These are phyloP conservation scores for Pseudopleuronectes americanus DNA, from an alignment of 2,797 vertebrate genomes.

Conservation along the genomic window DNA sequence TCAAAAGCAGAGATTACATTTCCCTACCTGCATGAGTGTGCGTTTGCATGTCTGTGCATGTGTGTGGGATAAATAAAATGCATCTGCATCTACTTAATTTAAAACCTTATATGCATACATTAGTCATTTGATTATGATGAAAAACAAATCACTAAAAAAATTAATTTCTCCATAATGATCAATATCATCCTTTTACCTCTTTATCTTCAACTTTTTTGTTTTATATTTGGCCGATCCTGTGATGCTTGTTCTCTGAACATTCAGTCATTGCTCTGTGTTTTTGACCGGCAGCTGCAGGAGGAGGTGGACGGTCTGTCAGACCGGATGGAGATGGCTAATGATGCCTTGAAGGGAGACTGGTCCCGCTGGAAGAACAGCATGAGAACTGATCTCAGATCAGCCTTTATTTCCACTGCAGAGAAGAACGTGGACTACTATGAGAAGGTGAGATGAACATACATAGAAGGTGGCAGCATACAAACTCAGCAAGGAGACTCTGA, in stretches of 20 bases:
- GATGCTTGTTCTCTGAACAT: not conserved
- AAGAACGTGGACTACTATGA: constrained; percentile 91
- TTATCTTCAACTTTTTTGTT: not conserved
- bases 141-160: too few species aligned
- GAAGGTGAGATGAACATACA: constrained; percentile 88
- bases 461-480: too few species aligned
- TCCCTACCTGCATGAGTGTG: too few species aligned
- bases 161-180: too few species aligned
- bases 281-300: constrained; percentile 84
- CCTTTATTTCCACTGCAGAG: constrained; percentile 87
- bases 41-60: too few species aligned
- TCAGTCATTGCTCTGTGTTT: constrained; percentile 7
- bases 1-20: too few species aligned
- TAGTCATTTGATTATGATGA: too few species aligned
- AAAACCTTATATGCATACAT: too few species aligned
- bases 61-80: too few species aligned
- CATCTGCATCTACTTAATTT: too few species aligned
- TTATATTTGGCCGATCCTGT: not conserved
- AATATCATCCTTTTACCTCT: too few species aligned
- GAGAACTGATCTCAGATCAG: constrained; percentile 87
- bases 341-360: constrained; percentile 91
- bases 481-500: too few species aligned
- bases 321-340: constrained; percentile 90
- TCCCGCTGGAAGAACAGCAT: constrained; percentile 89
- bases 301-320: constrained; percentile 92